Conservation (phyloP, 2,113 vertebrate species). For the Phrynosoma platyrhinos region DNA sequence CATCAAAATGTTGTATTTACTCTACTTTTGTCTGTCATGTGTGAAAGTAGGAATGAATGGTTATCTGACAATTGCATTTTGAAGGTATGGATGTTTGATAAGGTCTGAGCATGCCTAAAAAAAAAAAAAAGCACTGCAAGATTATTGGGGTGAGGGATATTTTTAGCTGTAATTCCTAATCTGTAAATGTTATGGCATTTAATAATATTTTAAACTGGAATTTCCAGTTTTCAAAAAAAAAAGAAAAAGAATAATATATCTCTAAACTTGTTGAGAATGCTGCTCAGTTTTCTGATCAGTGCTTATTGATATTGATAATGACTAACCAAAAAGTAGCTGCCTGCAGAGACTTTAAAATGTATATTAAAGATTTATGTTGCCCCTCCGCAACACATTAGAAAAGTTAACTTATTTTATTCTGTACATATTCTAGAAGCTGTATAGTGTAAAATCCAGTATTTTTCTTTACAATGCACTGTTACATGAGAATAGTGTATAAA, state of each 20-base stretch:
- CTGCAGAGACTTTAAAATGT: constrained; percentile 95
- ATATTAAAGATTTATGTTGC: constrained; percentile 86
- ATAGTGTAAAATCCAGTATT: constrained; percentile 96
- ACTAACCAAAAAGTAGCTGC: constrained; percentile 99
- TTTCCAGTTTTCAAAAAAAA: constrained; percentile 88
- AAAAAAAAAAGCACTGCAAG: constrained; percentile 90
- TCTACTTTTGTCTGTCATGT: constrained; percentile 59
- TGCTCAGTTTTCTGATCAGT: constrained; percentile 90
- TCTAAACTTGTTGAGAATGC: constrained; percentile 92
- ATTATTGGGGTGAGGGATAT: constrained; percentile 99
- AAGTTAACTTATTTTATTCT: constrained; percentile 99
- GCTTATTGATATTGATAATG: constrained; percentile 88
- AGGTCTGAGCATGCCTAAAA: constrained; percentile 91
- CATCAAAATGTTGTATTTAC: constrained; percentile 64
- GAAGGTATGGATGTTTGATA: constrained; percentile 79
- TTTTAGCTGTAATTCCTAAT: constrained; percentile 98
- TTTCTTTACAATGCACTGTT: constrained; percentile 97
- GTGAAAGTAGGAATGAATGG: constrained; percentile 76
- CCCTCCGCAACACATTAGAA: constrained; percentile 88
- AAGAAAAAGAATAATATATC: constrained; percentile 97
- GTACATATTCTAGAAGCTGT: constrained; percentile 98
- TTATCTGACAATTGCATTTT: constrained; percentile 76
- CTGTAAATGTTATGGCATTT: constrained; percentile 98
- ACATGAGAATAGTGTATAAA: constrained; percentile 83
- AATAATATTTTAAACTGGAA: constrained; percentile 93